Conservation (phyloP, 2,797 vertebrate species). For the Austrolebias charrua region DNA sequence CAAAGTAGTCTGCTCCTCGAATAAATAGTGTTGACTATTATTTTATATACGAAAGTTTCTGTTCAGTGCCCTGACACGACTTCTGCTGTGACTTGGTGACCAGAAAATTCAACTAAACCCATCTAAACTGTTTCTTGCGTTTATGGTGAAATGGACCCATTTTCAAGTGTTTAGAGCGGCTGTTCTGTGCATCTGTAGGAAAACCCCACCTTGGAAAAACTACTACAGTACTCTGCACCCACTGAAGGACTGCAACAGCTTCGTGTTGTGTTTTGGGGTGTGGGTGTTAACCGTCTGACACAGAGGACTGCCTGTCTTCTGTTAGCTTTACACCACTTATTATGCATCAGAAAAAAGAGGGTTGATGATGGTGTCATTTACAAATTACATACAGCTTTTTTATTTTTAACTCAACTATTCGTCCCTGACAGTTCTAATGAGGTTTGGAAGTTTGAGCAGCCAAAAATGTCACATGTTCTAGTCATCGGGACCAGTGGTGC, state of each 20-base stretch:
- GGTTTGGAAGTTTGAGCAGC: conserved; percentile 26
- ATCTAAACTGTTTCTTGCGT: conserved; percentile 1
- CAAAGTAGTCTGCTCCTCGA: too few species aligned
- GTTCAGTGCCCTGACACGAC: too few species aligned
- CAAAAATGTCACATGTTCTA: conserved; percentile 64
- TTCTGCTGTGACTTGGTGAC: too few species aligned
- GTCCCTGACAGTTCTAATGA: neutral
- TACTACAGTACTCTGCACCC: conserved; percentile 38
- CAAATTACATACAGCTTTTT: neutral
- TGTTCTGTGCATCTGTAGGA: conserved; percentile 26
- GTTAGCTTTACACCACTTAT: conserved; percentile 20
- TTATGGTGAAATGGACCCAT: neutral
- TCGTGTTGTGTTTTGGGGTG: conserved; percentile 64
- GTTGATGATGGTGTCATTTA: neutral
- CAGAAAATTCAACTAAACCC: too few species aligned
- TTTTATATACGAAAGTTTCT: too few species aligned
- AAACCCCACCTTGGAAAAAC: conserved; percentile 67
- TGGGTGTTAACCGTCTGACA: conserved; percentile 56
- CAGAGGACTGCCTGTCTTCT: conserved; percentile 63
- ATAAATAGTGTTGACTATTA: too few species aligned
- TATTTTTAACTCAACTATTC: neutral
- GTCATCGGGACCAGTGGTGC: conserved; percentile 48
- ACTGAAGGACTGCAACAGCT: conserved; percentile 63
- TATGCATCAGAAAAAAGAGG: neutral
- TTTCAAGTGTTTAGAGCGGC: conserved; percentile 8